Evolutionary conservation across 2,797 vertebrate genomes (phyloP).

Genomic region (Dromococcyx pavoninus): DNA sequence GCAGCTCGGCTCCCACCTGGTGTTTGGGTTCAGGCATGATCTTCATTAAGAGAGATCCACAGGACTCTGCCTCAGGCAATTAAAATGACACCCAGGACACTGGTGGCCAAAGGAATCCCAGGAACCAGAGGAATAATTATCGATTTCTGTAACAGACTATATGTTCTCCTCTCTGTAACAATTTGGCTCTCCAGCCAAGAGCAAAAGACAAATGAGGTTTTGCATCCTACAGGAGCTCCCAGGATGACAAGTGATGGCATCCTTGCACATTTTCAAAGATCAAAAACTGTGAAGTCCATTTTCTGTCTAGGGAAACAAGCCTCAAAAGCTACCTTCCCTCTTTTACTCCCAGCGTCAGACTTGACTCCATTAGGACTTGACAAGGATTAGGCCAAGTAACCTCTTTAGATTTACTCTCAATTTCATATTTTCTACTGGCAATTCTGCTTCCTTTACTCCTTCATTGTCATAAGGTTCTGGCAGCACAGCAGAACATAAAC

Average conservation of each 20-base stretch:
- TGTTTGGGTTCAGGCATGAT: neutral
- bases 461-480: neutral
- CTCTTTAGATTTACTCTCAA: neutral
- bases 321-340: neutral
- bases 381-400: neutral
- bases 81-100: neutral
- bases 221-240: neutral
- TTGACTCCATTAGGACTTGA: neutral
- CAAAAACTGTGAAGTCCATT: neutral
- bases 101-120: neutral
- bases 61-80: neutral
- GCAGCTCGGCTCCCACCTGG: neutral
- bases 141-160: neutral
- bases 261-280: neutral
- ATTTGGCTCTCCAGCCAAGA: neutral
- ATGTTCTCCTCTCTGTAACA: neutral
- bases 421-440: neutral
- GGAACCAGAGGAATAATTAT: neutral
- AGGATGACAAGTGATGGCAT: neutral
- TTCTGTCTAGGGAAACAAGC: neutral
- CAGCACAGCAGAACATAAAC: neutral
- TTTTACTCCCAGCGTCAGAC: neutral
- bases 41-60: neutral
- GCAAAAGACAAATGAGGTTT: neutral
- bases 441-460: neutral